A percentile compares a stretch with the other conserved stretches of the same genome.
Conservation (phyloP, 2,888 invertebrate species). For the Scelioninae gen. 1 region DNA sequence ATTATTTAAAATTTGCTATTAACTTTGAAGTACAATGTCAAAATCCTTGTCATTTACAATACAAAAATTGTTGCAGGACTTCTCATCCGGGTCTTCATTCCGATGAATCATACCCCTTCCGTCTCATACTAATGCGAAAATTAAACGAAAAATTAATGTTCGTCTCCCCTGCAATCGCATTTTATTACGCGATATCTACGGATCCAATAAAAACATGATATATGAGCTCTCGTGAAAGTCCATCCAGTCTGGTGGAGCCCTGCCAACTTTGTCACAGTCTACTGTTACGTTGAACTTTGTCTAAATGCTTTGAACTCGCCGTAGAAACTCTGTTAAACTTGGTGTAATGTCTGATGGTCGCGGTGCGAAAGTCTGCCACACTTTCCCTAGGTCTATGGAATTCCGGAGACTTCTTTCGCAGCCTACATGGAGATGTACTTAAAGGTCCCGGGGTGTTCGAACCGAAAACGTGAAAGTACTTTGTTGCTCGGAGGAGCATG, state of each 20-base stretch:
- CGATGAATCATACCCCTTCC: neutral
- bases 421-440: constrained; percentile 16
- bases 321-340: constrained; percentile 61
- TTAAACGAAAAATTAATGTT: constrained; percentile 27
- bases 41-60: no score
- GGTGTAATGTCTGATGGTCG: constrained; percentile 41
- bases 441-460: neutral
- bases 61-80: no score
- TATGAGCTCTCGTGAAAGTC: constrained; percentile 59
- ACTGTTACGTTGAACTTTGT: constrained; percentile 63
- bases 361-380: constrained; percentile 13
- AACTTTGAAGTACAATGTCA: no score
- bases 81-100: no score
- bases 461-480: neutral
- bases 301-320: constrained; percentile 60
- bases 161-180: constrained; percentile 27
- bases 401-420: constrained; percentile 21
- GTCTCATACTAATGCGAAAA: constrained; percentile 9
- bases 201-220: constrained; percentile 64
- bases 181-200: constrained; percentile 30
- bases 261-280: constrained; percentile 65
- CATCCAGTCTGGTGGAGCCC: constrained; percentile 52
- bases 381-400: constrained; percentile 23
- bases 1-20: no score
- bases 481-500: neutral